Conservation (phyloP, 1,140 invertebrate species). For the Pogonognathellus flavescens region DNA sequence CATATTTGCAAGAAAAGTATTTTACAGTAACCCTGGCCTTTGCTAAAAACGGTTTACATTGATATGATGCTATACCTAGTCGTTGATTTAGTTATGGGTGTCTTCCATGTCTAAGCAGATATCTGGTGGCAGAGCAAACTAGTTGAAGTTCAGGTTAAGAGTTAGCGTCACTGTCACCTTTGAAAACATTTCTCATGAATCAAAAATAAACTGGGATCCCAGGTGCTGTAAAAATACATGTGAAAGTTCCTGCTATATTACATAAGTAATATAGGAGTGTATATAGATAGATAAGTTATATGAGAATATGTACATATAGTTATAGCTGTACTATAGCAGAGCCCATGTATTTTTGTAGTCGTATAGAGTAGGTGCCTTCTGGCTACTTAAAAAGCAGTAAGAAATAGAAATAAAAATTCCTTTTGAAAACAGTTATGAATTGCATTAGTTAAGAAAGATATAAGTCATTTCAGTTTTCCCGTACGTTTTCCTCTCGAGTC, state of each 20-base stretch:
- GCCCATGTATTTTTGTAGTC: no score
- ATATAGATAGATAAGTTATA: background rate
- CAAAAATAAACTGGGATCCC: slow-evolving; percentile 46
- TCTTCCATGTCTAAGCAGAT: background rate
- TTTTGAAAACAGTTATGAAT: slow-evolving; percentile 46
- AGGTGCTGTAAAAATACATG: slow-evolving; percentile 28
- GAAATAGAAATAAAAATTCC: slow-evolving; percentile 39
- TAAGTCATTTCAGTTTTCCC: slow-evolving; percentile 16
- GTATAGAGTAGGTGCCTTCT: slow-evolving; percentile 14
- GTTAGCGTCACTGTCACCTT: slow-evolving; percentile 23
- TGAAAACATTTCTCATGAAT: slow-evolving; percentile 26
- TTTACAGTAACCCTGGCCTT: slow-evolving; percentile 34
- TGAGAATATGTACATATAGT: no score
- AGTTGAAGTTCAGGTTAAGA: slow-evolving; percentile 15
- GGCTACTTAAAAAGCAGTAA: background rate
- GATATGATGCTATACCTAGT: background rate
- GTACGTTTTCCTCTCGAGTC: slow-evolving; percentile 3
- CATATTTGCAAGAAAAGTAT: slow-evolving; percentile 23
- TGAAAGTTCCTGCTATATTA: no score
- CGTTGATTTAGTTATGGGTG: no score
- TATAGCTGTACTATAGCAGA: no score
- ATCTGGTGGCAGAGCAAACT: background rate
- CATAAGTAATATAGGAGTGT: no score
- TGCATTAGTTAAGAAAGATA: slow-evolving; percentile 40
- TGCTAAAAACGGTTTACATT: slow-evolving; percentile 33